Evolutionary conservation across 2,888 invertebrate genomes (phyloP), one percentile per base, ranked within the genome.

Genomic region (Scrobipalpa atriplicella): DNA sequence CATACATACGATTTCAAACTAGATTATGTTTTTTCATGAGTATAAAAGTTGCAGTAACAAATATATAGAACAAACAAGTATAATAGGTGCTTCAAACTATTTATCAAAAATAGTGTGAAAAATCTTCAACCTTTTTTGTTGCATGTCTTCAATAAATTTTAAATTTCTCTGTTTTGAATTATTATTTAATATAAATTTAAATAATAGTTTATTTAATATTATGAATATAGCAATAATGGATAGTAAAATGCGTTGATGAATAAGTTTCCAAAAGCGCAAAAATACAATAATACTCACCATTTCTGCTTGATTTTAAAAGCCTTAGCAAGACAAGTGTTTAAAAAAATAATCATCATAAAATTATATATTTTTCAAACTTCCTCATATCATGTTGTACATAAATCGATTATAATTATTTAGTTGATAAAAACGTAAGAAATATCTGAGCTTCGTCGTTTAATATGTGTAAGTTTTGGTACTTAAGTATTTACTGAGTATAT

Each of bases 391-490:
- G 76, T 78, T 91, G 91, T 92, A 91, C 72, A 90, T 92, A 92
- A 83, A 84, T 83, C 83, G 80, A 68, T 47, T 62, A 61, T 64
- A 68, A 61, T 29, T 62, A 64, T 61, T 52, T 85, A 84, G 64
- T 56, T 54, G 54, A 38, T 54, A 86, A 80, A 83, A 82, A 88
- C 83, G 82, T 86, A 89, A 87, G 88, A 85, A 87, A 89, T 91
- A 90, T 90, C 90, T 92, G 92, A 92, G 92, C 92, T 92, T 92
- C 78, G 87, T 89, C 88, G 86, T 89, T 90, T 90, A 89, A 86
- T 85, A 80, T 65, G 81, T 84, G 85, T 90, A 91, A 86, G 86
- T 75, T 79, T 83, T 78, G 76, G 82, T 90, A 89, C 84, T 85
- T 90, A 89, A 88, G 88, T 85, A 88, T 79, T 83, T 79, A 88